Conservation (phyloP, 2,888 invertebrate species). For the Zelleria hepariella region DNA sequence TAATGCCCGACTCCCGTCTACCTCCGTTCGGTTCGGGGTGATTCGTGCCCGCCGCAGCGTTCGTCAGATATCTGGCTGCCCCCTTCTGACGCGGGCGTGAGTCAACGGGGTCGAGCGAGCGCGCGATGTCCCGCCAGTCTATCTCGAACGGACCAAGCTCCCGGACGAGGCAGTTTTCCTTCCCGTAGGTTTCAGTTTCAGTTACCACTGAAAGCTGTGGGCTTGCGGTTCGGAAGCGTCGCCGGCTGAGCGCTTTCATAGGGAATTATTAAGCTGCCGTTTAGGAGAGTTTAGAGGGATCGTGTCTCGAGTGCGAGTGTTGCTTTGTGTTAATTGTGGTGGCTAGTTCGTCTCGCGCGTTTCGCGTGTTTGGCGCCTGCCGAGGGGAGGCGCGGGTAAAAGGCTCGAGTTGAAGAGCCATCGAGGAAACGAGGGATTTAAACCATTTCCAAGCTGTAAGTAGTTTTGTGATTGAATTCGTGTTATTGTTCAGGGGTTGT, state of each 20-base stretch:
- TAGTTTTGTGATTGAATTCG: constrained; percentile 20
- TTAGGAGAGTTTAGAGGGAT: constrained; percentile 11
- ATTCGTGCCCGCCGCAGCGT: constrained; percentile 27
- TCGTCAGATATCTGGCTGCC: constrained; percentile 19
- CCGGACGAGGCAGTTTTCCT: constrained; percentile 14
- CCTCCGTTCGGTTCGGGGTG: constrained; percentile 22
- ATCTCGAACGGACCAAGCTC: background rate
- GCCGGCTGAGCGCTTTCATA: constrained; percentile 34
- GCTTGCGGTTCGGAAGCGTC: background rate
- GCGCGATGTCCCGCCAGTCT: background rate
- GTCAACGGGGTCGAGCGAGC: constrained; percentile 25
- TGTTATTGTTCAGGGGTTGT: background rate
- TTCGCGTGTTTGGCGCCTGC: no score
- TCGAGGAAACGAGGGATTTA: constrained; percentile 9
- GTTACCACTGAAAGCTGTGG: constrained; percentile 32
- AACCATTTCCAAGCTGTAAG: constrained; percentile 34
- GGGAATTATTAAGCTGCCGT: constrained; percentile 60
- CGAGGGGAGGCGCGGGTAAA: background rate
- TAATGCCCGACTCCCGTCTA: constrained; percentile 20
- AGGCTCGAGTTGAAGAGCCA: background rate
- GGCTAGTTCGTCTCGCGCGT: no score
- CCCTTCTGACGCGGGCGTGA: constrained; percentile 48
- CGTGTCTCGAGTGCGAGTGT: constrained; percentile 14
- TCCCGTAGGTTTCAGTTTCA: constrained; percentile 61
- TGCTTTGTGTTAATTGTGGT: constrained; percentile 15